phyloP scores from a whole-genome alignment of 1,140 invertebrate genomes.

The Chironomus tepperi region DNA sequence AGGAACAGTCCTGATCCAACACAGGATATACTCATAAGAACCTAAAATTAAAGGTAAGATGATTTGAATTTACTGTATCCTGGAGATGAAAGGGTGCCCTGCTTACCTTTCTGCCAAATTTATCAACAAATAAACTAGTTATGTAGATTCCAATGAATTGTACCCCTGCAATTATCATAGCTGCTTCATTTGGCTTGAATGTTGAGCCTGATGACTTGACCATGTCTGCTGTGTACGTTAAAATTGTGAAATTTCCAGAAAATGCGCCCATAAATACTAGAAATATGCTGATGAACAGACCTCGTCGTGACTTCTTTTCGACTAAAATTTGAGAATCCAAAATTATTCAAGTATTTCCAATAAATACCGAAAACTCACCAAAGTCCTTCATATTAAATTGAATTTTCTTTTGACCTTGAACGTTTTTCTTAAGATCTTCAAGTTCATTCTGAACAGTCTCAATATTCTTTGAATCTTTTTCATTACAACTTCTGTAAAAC shows the following conservation, averaged over 20 bases:
- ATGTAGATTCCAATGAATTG: constrained; percentile 42
- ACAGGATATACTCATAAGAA: constrained; percentile 31
- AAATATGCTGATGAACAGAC: constrained; percentile 32
- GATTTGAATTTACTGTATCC: no score
- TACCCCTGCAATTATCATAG: constrained; percentile 43
- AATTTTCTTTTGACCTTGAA: constrained; percentile 25
- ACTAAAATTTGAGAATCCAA: constrained; percentile 29
- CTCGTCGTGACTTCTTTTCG: constrained; percentile 30
- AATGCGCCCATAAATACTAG: constrained; percentile 33
- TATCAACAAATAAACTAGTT: constrained; percentile 32
- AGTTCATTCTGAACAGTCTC: constrained; percentile 19
- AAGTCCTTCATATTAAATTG: constrained; percentile 30
- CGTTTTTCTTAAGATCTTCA: background rate
- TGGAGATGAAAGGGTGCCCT: no score
- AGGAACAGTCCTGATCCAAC: constrained; percentile 31
- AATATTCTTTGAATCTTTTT: constrained; percentile 25
- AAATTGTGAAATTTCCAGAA: constrained; percentile 32
- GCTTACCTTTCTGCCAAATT: constrained; percentile 27
- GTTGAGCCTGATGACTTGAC: constrained; percentile 51
- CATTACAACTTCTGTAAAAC: constrained; percentile 33
- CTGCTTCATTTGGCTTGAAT: constrained; percentile 43
- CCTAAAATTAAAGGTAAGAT: background rate
- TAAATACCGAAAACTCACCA: constrained; percentile 27
- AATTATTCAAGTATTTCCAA: no score
- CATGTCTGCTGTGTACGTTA: constrained; percentile 45